Conservation (phyloP, 37 sponge, comb jelly and placozoan species). For the Spongilla lacustris region DNA sequence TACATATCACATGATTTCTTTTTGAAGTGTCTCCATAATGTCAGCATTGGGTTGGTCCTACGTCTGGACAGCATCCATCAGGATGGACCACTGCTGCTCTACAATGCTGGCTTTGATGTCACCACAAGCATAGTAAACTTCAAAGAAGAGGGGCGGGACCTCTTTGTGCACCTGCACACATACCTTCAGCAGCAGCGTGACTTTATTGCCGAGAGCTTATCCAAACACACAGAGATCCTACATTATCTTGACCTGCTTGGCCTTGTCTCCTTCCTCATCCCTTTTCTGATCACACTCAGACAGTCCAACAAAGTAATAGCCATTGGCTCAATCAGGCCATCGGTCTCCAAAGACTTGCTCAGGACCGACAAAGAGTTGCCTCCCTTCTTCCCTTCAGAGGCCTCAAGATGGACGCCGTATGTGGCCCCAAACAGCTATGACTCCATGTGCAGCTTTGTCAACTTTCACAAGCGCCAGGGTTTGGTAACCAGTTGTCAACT, state of each 20-base stretch:
- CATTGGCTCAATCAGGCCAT: conserved; percentile 13
- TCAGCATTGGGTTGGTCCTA: conserved; percentile 48
- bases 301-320: conserved; percentile 45
- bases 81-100: conserved; percentile 32
- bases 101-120: conserved; percentile 35
- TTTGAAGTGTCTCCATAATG: conserved; percentile 40
- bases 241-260: conserved; percentile 64
- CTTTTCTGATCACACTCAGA: conserved; percentile 67
- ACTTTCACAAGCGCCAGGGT: conserved; percentile 47
- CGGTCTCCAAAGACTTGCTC: conserved; percentile 32
- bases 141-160: neutral
- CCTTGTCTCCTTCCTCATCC: conserved; percentile 51
- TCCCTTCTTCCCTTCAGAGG: conserved; percentile 53
- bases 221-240: conserved; percentile 27
- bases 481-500: neutral
- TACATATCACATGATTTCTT: conserved; percentile 51
- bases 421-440: conserved; percentile 26
- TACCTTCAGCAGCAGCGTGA: conserved; percentile 77
- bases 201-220: conserved; percentile 51
- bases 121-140: conserved; percentile 10
- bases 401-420: conserved; percentile 68
- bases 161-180: conserved; percentile 21
- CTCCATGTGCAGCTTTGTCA: conserved; percentile 41
- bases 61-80: conserved; percentile 30
- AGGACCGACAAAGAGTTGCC: conserved; percentile 70